A percentile compares a stretch with the other conserved stretches of the same genome.
Conservation (phyloP, 2,888 invertebrate genomes). For the Pachydiplax longipennis region DNA sequence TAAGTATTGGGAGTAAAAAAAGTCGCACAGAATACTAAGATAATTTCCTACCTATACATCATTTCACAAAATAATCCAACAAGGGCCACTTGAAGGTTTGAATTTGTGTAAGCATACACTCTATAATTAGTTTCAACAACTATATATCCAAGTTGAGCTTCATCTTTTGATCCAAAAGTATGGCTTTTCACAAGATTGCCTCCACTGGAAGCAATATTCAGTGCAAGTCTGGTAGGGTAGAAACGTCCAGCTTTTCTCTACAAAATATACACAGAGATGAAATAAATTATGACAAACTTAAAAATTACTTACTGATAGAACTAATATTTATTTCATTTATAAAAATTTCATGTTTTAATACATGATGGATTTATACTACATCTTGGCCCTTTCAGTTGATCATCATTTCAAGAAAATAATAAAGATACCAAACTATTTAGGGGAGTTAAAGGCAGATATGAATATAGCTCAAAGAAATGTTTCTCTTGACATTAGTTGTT, state of each 20-base stretch:
- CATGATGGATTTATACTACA: too few relatives aligned
- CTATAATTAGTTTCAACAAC: conserved; percentile 96
- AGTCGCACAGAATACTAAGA: too few relatives aligned
- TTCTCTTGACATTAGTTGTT: too few relatives aligned
- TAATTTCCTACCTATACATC: conserved; percentile 74
- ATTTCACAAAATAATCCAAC: conserved; percentile 92
- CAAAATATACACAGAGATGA: conserved; percentile 50
- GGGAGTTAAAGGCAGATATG: too few relatives aligned
- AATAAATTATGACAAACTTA: background rate
- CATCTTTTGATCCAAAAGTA: conserved; percentile 51
- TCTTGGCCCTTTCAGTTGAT: too few relatives aligned
- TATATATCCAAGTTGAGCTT: conserved; percentile 72
- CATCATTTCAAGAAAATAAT: too few relatives aligned
- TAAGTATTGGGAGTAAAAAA: too few relatives aligned
- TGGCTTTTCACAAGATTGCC: conserved; percentile 59
- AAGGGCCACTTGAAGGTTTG: conserved; percentile 89
- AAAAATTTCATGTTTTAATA: too few relatives aligned
- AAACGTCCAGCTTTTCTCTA: conserved; percentile 89
- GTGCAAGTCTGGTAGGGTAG: conserved; percentile 92
- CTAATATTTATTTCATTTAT: too few relatives aligned
- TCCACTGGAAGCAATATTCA: conserved; percentile 78
- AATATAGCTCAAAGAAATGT: too few relatives aligned
- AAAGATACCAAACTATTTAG: too few relatives aligned
- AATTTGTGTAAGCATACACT: conserved; percentile 95
- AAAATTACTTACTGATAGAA: conserved; percentile 18